phyloP scores from a whole-genome alignment of 2,113 vertebrate species.

The Xenopus laevis region DNA sequence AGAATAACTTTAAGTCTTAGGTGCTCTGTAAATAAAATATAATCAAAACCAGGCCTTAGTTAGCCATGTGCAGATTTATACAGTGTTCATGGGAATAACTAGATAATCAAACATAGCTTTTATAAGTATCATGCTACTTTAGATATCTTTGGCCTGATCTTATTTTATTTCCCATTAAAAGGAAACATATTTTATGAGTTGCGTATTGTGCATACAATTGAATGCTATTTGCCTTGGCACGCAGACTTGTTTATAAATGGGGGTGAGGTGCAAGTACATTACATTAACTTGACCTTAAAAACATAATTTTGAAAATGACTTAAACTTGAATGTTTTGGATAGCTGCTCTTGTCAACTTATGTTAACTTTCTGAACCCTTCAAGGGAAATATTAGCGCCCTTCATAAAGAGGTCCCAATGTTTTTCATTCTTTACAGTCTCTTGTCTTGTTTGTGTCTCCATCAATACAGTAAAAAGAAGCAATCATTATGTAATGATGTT shows the following conservation, averaged over 20 bases:
- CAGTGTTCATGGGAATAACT: background rate
- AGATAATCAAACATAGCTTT: background rate
- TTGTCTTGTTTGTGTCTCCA: no score
- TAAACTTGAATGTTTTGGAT: background rate
- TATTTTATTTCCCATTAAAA: background rate
- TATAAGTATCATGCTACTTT: background rate
- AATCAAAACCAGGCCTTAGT: background rate
- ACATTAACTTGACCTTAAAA: background rate
- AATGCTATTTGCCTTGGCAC: conserved; percentile 38
- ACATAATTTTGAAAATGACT: conserved; percentile 9
- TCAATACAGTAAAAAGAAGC: no score
- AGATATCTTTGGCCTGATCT: background rate
- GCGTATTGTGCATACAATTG: background rate
- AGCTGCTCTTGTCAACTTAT: background rate
- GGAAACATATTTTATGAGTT: background rate
- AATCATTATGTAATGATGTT: no score
- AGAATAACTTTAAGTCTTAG: background rate
- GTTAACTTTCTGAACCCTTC: background rate
- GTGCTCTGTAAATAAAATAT: background rate
- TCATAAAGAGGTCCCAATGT: background rate
- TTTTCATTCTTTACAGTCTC: no score
- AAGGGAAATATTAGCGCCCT: no score
- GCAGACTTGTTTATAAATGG: conserved; percentile 53
- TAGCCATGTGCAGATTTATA: background rate
- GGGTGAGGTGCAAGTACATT: conserved; percentile 50